Base-by-base conservation (phyloP, 2,888 invertebrate species). In the Clitarchus hookeri region DNA sequence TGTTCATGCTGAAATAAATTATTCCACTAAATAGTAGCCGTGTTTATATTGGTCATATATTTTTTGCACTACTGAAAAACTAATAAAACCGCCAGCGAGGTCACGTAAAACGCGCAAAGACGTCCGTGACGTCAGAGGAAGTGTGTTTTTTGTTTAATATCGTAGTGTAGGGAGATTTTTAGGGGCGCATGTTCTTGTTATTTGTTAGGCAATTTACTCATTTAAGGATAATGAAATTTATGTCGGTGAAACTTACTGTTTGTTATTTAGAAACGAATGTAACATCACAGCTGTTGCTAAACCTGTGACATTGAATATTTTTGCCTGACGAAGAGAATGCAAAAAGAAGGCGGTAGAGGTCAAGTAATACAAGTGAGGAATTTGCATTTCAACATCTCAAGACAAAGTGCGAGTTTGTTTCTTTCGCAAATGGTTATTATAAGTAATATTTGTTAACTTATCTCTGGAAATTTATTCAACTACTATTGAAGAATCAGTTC, bases 121-220 rank as follows among this genome's bases (percentile, higher is more conserved):
- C 85, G 85, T 88, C 87, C 86, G 86, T 88, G 88, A 88, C 88
- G 88, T 88, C 88, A 88, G 86, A 88, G 88, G 88, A 88, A 88
- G 88, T 88, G 86, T 87, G 87, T 86, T 88, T 87, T 86, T 87
- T 87, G 85, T 83, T 86, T 85, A 85, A 85, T 86, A 86, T 87
- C 87, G 78, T 84, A 84, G 87, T 88, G 88, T 87, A 87, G 87
- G 65, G 65, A 65, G 65, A 8, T 65, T 53, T 65, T 65, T 6
- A 65, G 65, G n/a, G 8, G n/a, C n/a, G 65, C 16, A 9, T 23
- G 65, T 16, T 23, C 65, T 19, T 65, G 65, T 65, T 65, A 44
- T 80, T 36, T 80, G 25, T 80, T 26, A 80, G 36, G 82, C 6
- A 82, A 82, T 36, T 82, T 82, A 3, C 19, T 12, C 16, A 82